A percentile compares a stretch with the other conserved stretches of the same genome.
Conservation (phyloP, 2,797 vertebrate genomes). For the Brotogeris chrysoptera region DNA sequence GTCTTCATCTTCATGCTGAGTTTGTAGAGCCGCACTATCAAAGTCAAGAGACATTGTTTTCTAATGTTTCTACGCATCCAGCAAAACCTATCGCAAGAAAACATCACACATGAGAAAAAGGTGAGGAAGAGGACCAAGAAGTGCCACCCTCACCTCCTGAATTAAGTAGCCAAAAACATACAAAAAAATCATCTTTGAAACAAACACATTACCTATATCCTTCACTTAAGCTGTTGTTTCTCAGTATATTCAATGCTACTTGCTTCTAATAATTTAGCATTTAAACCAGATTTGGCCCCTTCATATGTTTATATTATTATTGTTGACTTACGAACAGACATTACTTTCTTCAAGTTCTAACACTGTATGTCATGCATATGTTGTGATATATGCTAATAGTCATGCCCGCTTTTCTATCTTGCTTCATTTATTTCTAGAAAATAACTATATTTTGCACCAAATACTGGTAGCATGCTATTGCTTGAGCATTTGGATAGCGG, state of each 20-base stretch:
- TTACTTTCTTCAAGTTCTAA: background rate
- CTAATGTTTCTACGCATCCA: background rate
- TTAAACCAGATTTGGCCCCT: background rate
- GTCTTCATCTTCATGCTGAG: slow-evolving; percentile 87
- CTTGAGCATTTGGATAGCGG: background rate
- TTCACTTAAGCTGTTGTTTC: background rate
- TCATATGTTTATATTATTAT: background rate
- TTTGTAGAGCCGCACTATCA: slow-evolving; percentile 88
- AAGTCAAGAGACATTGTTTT: slow-evolving; percentile 93
- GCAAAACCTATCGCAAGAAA: background rate
- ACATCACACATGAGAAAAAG: background rate
- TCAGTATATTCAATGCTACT: background rate
- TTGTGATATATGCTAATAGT: fast-evolving
- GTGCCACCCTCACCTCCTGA: background rate
- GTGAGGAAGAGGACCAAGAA: background rate
- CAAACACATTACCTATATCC: background rate
- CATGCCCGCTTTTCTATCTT: background rate
- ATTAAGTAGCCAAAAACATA: background rate
- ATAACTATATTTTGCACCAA: background rate
- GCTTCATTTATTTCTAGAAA: background rate
- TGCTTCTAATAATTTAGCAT: background rate
- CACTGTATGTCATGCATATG: fast-evolving
- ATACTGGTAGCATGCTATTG: background rate
- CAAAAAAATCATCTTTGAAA: background rate
- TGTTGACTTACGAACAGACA: background rate